These are phyloP conservation scores for Gopherus evgoodei DNA, from an alignment of 2,113 vertebrate species.

Conservation along the genomic window DNA sequence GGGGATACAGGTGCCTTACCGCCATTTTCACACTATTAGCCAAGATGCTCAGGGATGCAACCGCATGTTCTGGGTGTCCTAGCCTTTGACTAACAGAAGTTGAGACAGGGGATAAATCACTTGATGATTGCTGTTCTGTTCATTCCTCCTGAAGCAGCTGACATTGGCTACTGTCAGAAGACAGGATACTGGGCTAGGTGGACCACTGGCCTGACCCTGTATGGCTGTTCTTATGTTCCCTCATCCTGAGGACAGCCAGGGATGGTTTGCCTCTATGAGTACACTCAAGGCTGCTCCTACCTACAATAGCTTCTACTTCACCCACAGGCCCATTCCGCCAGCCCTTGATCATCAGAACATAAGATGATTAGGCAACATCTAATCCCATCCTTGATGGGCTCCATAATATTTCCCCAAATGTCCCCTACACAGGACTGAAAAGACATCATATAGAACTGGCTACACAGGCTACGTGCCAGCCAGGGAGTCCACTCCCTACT, in stretches of 20 bases:
- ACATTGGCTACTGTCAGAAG: neutral
- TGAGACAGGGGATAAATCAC: neutral
- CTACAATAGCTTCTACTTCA: neutral
- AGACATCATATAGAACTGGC: neutral
- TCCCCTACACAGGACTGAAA: fast-evolving
- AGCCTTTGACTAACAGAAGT: neutral
- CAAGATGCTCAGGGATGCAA: neutral
- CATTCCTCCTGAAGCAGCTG: neutral
- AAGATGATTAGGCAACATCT: neutral
- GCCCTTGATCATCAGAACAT: neutral
- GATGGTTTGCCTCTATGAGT: neutral
- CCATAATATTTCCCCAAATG: neutral
- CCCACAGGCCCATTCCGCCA: neutral
- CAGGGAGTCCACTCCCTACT: neutral
- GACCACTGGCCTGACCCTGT: neutral
- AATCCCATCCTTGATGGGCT: neutral
- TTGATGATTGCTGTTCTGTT: neutral
- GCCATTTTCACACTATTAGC: neutral
- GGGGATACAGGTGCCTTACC: neutral
- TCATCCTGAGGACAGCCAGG: neutral
- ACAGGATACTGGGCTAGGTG: neutral
- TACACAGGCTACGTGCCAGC: neutral
- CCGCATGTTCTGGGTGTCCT: neutral
- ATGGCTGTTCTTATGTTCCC: neutral
- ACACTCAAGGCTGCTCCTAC: neutral